Percentiles rank a stretch among this genome's conserved stretches.
Conservation (phyloP, 1,140 invertebrate species). For the Drosophila seguyi region DNA sequence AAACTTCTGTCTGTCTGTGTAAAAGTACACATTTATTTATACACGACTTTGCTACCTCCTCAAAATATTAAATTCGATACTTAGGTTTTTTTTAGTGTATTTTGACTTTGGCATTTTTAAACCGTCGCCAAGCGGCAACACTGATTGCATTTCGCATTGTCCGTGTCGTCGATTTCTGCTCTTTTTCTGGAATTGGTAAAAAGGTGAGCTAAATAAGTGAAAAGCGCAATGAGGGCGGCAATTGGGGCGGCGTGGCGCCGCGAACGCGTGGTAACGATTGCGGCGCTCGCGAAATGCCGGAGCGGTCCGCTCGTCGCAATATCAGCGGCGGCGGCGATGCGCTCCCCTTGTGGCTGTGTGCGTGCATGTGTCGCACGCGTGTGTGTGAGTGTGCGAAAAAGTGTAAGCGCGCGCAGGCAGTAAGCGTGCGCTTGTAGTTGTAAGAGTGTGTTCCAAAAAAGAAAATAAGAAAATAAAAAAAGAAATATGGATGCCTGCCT, state of each 20-base stretch:
- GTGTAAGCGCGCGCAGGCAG: slow-evolving; percentile 78
- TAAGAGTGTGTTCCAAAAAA: slow-evolving; percentile 77
- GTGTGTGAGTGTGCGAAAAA: slow-evolving; percentile 71
- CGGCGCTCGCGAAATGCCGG: slow-evolving; percentile 63
- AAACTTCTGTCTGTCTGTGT: no score
- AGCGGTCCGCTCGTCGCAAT: slow-evolving; percentile 53
- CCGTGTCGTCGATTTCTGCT: slow-evolving; percentile 72
- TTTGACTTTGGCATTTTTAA: slow-evolving; percentile 13
- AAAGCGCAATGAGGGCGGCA: slow-evolving; percentile 21
- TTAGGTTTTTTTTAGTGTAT: slow-evolving; percentile 1
- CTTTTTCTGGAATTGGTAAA: slow-evolving; percentile 67
- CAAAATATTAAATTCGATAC: background rate
- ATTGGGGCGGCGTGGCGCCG: slow-evolving; percentile 8
- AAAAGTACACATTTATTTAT: background rate
- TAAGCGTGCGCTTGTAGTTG: slow-evolving; percentile 61
- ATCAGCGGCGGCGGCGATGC: slow-evolving; percentile 48
- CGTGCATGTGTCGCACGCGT: slow-evolving; percentile 33
- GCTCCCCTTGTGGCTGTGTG: slow-evolving; percentile 39
- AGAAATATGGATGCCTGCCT: slow-evolving; percentile 74
- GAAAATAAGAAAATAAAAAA: slow-evolving; percentile 73
- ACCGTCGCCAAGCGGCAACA: slow-evolving; percentile 27
- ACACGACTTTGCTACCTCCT: background rate
- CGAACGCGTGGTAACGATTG: slow-evolving; percentile 18
- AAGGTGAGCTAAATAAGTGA: slow-evolving; percentile 62
- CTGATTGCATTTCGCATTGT: slow-evolving; percentile 76